Evolutionary conservation across 2,797 vertebrate species (phyloP).

Genomic region (Chiroxiphia lanceolata): DNA sequence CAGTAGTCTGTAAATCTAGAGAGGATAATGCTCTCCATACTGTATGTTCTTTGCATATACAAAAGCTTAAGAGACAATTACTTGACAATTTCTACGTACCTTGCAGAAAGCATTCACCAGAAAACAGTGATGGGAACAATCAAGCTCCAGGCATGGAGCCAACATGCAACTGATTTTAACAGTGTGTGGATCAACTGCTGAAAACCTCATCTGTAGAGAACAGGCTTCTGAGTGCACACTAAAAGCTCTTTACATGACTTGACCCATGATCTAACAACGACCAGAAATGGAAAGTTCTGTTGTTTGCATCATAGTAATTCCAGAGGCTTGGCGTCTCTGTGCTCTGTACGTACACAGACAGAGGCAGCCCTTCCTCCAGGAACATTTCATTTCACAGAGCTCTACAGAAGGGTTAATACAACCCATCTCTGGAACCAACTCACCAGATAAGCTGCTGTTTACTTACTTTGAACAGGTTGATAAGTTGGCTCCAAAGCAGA

Average conservation of each 20-base stretch:
- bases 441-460: neutral
- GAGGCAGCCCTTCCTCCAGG: neutral
- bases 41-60: neutral
- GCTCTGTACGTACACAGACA: neutral
- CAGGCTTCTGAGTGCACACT: neutral
- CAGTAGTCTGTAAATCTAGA: neutral
- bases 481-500: conserved; percentile 4
- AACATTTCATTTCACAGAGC: neutral
- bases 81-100: neutral
- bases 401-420: neutral
- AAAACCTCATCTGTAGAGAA: neutral
- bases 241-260: conserved; percentile 5
- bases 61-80: conserved; percentile 4
- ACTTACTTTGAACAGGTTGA: neutral
- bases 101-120: conserved; percentile 34
- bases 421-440: neutral
- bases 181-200: conserved; percentile 6
- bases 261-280: neutral
- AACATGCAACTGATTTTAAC: neutral
- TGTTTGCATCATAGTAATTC: neutral
- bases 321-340: neutral
- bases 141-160: conserved; percentile 22
- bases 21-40: neutral
- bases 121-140: neutral
- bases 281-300: neutral